These are phyloP conservation scores for Aphaenogaster floridana DNA, from an alignment of 1,140 invertebrate genomes.

Conservation along the genomic window DNA sequence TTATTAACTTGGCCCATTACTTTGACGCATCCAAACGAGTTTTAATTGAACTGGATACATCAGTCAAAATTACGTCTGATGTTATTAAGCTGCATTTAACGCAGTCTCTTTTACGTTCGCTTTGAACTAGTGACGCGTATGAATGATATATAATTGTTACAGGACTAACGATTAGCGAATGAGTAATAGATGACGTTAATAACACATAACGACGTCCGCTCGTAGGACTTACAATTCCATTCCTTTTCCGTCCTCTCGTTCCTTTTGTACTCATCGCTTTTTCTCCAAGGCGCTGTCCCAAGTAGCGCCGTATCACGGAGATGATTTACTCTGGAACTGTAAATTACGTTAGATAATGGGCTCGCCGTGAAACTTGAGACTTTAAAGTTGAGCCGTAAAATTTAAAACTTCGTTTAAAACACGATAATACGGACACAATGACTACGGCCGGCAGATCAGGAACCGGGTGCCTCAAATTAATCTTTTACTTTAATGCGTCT, in stretches of 20 bases:
- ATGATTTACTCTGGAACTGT: constrained; percentile 63
- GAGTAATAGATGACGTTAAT: constrained; percentile 46
- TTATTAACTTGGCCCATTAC: constrained; percentile 41
- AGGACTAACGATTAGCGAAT: constrained; percentile 3
- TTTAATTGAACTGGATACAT: constrained; percentile 27
- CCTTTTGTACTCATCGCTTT: constrained; percentile 46
- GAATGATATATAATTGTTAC: constrained; percentile 2
- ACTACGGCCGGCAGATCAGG: constrained; percentile 17
- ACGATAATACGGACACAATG: constrained; percentile 38
- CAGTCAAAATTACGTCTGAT: constrained; percentile 1
- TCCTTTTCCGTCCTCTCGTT: constrained; percentile 18
- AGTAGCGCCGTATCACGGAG: constrained; percentile 45
- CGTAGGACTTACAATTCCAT: constrained; percentile 21
- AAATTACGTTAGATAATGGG: constrained; percentile 63
- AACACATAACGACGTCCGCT: not conserved
- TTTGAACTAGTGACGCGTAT: not conserved
- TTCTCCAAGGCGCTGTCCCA: constrained; percentile 12
- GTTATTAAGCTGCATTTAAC: constrained; percentile 33
- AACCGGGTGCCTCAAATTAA: constrained; percentile 40
- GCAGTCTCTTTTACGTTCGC: not conserved
- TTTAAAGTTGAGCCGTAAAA: constrained; percentile 53
- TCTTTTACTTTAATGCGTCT: constrained; percentile 26
- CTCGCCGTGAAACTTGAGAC: constrained; percentile 40
- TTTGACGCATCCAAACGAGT: constrained; percentile 18
- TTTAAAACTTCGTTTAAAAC: constrained; percentile 61